Conservation (phyloP, 2,888 invertebrate genomes). For the Dryadula phaetusa region DNA sequence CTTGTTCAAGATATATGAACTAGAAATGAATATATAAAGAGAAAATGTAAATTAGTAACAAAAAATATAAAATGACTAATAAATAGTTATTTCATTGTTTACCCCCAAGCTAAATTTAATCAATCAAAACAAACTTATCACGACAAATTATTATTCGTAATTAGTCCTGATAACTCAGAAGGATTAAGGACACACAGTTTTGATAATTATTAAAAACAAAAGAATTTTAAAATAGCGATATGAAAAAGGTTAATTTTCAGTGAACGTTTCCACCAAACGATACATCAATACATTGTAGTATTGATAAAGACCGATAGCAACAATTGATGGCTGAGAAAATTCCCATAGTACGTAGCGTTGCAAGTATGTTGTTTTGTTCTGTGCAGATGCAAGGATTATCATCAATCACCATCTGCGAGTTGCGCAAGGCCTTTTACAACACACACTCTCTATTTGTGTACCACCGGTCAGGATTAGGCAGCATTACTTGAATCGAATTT, state of each 20-base stretch:
- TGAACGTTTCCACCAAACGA: constrained; percentile 12
- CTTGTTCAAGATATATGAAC: neutral
- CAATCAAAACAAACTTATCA: neutral
- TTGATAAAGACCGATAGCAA: constrained; percentile 36
- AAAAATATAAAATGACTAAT: neutral
- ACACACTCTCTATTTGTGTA: constrained; percentile 72
- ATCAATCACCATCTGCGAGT: constrained; percentile 79
- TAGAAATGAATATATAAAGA: neutral
- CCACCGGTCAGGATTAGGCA: constrained; percentile 75
- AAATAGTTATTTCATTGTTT: neutral
- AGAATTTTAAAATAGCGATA: neutral
- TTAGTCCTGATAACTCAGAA: constrained; percentile 10
- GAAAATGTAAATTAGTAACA: neutral
- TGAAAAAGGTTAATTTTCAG: neutral
- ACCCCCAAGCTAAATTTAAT: neutral
- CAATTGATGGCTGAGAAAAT: constrained; percentile 43
- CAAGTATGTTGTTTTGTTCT: constrained; percentile 63
- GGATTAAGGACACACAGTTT: constrained; percentile 7
- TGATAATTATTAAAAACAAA: constrained; percentile 1
- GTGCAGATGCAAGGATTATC: constrained; percentile 73
- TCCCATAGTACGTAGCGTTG: constrained; percentile 32
- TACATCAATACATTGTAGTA: constrained; percentile 37
- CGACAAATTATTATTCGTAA: constrained; percentile 1
- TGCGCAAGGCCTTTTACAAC: constrained; percentile 77
- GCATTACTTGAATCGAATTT: constrained; percentile 83